Evolutionary conservation across 2,888 invertebrate species (phyloP).

Genomic region (Nineta flava): DNA sequence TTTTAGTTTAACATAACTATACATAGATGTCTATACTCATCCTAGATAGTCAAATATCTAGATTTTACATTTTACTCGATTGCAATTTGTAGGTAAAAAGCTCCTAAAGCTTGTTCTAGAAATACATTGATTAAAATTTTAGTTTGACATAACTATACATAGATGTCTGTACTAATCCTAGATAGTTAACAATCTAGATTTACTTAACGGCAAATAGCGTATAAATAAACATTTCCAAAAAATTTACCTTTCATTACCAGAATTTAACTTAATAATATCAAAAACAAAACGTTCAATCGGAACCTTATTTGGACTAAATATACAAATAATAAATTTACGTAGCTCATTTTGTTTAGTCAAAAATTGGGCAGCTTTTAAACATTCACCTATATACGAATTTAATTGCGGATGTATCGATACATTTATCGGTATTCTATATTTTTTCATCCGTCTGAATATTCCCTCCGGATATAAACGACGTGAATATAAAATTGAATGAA

Average conservation of each 20-base stretch:
- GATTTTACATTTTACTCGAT: too few species aligned
- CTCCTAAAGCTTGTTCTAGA: too few species aligned
- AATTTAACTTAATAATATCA: conserved; percentile 22
- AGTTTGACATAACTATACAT: too few species aligned
- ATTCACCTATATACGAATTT: conserved; percentile 41
- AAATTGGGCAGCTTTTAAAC: conserved; percentile 32
- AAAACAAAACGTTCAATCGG: conserved; percentile 32
- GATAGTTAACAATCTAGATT: too few species aligned
- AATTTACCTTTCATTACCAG: conserved; percentile 19
- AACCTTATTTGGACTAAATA: conserved; percentile 28
- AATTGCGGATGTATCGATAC: conserved; percentile 47
- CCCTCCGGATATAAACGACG: conserved; percentile 45
- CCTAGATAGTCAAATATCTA: too few species aligned
- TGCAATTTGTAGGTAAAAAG: too few species aligned
- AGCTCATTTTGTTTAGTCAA: conserved; percentile 34
- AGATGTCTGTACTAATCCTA: too few species aligned
- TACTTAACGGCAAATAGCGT: not conserved
- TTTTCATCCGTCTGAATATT: conserved; percentile 43
- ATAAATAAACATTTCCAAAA: not conserved
- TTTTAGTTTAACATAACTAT: too few species aligned
- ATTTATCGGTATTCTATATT: conserved; percentile 43
- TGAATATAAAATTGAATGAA: conserved; percentile 43
- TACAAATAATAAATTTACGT: conserved; percentile 32
- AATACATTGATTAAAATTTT: too few species aligned
- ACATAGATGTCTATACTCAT: too few species aligned